A percentile compares a stretch with the other conserved stretches of the same genome.
These are phyloP conservation scores for Vannuccia rotundouncinata DNA, from an alignment of 2,888 invertebrate genomes.

Conservation along the genomic window DNA sequence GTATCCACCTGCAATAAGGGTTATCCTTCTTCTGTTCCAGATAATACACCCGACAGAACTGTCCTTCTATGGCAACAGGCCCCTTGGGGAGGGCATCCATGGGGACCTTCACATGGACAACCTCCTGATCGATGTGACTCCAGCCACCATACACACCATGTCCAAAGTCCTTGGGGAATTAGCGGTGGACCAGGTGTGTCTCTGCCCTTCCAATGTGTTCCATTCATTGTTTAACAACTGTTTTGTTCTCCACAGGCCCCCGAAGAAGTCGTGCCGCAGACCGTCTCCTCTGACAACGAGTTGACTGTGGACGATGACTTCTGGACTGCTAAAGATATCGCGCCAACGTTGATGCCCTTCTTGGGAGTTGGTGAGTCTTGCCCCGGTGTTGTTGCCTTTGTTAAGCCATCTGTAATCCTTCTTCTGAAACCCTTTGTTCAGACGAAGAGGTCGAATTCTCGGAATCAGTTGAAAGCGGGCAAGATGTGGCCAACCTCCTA, in stretches of 20 bases:
- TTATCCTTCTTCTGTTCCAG: not conserved
- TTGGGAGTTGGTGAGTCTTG: conserved; percentile 15
- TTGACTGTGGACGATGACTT: not conserved
- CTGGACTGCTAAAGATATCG: not conserved
- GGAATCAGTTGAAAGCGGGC: conserved; percentile 28
- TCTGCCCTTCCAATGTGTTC: too few relatives aligned
- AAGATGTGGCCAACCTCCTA: conserved; percentile 29
- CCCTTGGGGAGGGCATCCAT: conserved; percentile 27
- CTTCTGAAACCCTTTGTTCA: too few relatives aligned
- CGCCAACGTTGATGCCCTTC: not conserved
- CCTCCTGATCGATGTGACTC: conserved; percentile 28
- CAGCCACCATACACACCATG: conserved; percentile 29
- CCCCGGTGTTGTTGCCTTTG: too few relatives aligned
- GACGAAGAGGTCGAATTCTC: not conserved
- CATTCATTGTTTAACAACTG: too few relatives aligned
- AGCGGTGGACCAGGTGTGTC: not conserved
- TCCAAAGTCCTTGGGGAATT: conserved; percentile 27
- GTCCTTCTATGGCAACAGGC: conserved; percentile 30
- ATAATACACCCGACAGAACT: conserved; percentile 29
- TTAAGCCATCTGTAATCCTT: too few relatives aligned
- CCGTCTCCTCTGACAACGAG: too few relatives aligned
- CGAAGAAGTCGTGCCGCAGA: too few relatives aligned
- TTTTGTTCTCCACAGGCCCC: too few relatives aligned
- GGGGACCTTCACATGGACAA: conserved; percentile 30
- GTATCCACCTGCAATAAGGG: not conserved